Evolutionary conservation across 2,797 vertebrate genomes (phyloP), one percentile per base, ranked within the genome.

Genomic region (Denticeps clupeoides): DNA sequence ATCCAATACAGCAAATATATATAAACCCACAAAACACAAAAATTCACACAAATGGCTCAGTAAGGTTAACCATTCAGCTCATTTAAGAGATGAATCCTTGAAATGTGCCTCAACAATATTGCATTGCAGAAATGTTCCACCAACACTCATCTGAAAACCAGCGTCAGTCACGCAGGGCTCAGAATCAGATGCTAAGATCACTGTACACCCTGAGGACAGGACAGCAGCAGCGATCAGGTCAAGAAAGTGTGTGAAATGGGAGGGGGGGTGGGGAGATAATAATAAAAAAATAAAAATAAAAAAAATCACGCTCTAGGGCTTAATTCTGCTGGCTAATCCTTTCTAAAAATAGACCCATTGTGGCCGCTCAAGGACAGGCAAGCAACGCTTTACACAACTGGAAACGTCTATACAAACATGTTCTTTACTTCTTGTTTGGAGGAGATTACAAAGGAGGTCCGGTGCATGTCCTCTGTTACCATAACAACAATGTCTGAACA

Each of bases 301-400:
- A 23, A 38, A 25, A 25, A 37, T 50, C 31, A 33, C 29, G 19
- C 35, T 21, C 35, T 19, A 35, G 46, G 24, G 40, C 35, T 8
- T 4, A 13, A 48, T 48, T 52, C 37, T 45, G 52, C 56, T 55
- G 38, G 42, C 42, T 41, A 37, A 47, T 53, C 45, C 47, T 25
- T 31, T 45, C 49, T 49, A 53, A 49, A 55, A 59, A 59, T 56
- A 56, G 41, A 41, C 4, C 13, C 15, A 25, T 43, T 45, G 33
- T 45, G 26, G 10, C 24, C 26, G 48, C 24, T 53, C 40, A 51
- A 46, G 48, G 49, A 53, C 32, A 42, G 29, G 37, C 7, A 21
- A 33, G 41, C 15, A 4, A 7, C 44, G 27, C 5, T 45, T 18
- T 45, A n/a, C n/a, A n/a, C 22, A 32, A 23, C 41, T 10, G 31